Conservation (phyloP, 1,140 invertebrate species). For the Zaprionus africanus region DNA sequence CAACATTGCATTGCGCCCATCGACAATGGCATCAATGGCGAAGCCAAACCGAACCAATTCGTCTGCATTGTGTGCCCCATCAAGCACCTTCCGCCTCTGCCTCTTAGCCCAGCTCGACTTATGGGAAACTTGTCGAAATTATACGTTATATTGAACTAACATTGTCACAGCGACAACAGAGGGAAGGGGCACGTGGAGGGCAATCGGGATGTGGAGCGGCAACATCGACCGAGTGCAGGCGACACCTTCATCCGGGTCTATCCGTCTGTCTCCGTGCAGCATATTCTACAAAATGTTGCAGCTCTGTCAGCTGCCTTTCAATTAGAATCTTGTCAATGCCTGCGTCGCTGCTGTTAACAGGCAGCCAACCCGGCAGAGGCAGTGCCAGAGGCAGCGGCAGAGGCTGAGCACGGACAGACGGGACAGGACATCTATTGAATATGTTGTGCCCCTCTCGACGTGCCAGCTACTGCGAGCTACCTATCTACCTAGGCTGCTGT, state of each 20-base stretch:
- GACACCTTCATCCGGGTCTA: slow-evolving; percentile 41
- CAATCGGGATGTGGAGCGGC: not conserved
- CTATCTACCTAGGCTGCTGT: not conserved
- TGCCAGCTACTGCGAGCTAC: not conserved
- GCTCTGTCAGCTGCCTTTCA: slow-evolving; percentile 42
- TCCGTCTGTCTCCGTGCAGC: not conserved
- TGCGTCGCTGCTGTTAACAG: slow-evolving; percentile 39
- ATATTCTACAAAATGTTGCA: slow-evolving; percentile 51
- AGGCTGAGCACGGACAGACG: not conserved
- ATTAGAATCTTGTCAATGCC: slow-evolving; percentile 54
- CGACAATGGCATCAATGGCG: slow-evolving; percentile 17
- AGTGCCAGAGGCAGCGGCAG: not conserved
- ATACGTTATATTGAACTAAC: slow-evolving; percentile 51
- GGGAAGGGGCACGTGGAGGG: too few species aligned
- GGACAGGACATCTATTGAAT: slow-evolving; percentile 38
- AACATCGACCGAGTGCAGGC: slow-evolving; percentile 16
- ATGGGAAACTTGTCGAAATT: slow-evolving; percentile 41
- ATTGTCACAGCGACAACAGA: slow-evolving; percentile 30
- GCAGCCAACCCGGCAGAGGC: not conserved
- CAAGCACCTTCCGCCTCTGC: not conserved
- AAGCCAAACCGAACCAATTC: not conserved
- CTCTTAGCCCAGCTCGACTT: not conserved
- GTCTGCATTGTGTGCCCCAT: not conserved
- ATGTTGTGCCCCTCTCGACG: slow-evolving; percentile 14
- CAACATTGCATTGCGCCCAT: not conserved